Percentiles rank a stretch among this genome's conserved stretches.
Conservation (phyloP, 2,888 invertebrate species). For the Rotaria sp. region DNA sequence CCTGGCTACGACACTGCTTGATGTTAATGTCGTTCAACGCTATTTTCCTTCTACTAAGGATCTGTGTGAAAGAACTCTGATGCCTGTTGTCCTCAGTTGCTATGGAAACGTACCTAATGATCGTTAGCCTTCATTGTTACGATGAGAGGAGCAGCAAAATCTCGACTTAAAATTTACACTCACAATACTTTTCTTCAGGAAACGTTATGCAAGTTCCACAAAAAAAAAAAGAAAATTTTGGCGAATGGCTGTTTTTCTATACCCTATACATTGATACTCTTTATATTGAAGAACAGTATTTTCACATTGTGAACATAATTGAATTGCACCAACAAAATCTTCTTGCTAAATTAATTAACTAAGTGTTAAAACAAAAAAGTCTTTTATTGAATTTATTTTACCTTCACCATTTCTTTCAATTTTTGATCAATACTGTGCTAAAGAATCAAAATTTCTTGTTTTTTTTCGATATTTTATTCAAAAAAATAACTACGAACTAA, state of each 20-base stretch:
- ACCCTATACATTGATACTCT: slow-evolving; percentile 10
- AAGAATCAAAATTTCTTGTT: background rate
- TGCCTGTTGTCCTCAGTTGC: too few relatives aligned
- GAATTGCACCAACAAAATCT: slow-evolving; percentile 2
- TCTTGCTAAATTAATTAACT: background rate
- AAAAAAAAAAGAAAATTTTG: background rate
- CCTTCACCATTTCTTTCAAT: slow-evolving; percentile 24
- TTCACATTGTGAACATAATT: background rate
- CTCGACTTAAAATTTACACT: too few relatives aligned
- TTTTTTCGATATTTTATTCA: too few relatives aligned
- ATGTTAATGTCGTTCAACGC: too few relatives aligned
- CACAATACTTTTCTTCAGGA: too few relatives aligned
- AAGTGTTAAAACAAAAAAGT: background rate
- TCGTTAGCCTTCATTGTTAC: too few relatives aligned
- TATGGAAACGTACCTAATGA: too few relatives aligned
- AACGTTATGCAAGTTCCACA: too few relatives aligned
- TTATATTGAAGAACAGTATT: background rate
- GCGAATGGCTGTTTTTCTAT: background rate
- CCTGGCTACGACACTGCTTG: too few relatives aligned
- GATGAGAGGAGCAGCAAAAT: too few relatives aligned
- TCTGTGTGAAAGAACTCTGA: too few relatives aligned
- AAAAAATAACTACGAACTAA: background rate
- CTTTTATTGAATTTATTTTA: background rate
- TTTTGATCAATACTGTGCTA: background rate
- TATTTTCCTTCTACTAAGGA: too few relatives aligned